Evolutionary conservation across 2,888 invertebrate species (phyloP).

Genomic region (Eustalomyia histrio): DNA sequence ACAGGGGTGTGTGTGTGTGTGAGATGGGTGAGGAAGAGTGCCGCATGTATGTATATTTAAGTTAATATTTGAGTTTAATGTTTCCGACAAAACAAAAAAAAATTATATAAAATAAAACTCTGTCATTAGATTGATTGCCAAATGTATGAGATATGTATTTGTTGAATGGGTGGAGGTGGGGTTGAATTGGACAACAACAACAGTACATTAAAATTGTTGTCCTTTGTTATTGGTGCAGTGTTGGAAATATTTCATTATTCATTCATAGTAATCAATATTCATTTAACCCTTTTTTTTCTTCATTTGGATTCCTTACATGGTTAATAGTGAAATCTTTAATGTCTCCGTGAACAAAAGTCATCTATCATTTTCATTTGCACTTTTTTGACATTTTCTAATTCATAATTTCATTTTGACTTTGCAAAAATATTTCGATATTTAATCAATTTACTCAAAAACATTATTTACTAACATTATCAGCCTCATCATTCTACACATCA

Average conservation of each 20-base stretch:
- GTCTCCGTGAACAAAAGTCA: constrained; percentile 8
- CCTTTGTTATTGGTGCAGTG: neutral
- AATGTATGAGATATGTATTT: constrained; percentile 5
- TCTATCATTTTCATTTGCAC: constrained; percentile 50
- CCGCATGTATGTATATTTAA: constrained; percentile 8
- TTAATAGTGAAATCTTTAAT: constrained; percentile 2
- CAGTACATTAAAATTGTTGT: neutral
- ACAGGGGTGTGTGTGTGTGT: constrained; percentile 17
- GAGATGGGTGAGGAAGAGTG: constrained; percentile 7
- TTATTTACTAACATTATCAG: neutral
- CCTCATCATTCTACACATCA: constrained; percentile 1
- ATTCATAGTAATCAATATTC: constrained; percentile 57
- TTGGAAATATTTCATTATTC: constrained; percentile 20
- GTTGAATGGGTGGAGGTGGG: neutral
- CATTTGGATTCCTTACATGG: neutral
- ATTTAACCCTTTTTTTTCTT: constrained; percentile 49
- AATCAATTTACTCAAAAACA: constrained; percentile 33
- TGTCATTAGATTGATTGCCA: constrained; percentile 54
- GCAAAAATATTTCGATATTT: constrained; percentile 31
- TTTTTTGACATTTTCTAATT: constrained; percentile 34
- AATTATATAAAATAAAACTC: constrained; percentile 20
- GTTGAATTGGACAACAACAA: neutral
- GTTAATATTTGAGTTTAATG: constrained; percentile 54
- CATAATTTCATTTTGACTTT: constrained; percentile 45
- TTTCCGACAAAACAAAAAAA: constrained; percentile 28